Percentiles rank a stretch among this genome's conserved stretches.
These are phyloP conservation scores for Styela plicata DNA, from an alignment of 23 tunicate species.

Conservation along the genomic window DNA sequence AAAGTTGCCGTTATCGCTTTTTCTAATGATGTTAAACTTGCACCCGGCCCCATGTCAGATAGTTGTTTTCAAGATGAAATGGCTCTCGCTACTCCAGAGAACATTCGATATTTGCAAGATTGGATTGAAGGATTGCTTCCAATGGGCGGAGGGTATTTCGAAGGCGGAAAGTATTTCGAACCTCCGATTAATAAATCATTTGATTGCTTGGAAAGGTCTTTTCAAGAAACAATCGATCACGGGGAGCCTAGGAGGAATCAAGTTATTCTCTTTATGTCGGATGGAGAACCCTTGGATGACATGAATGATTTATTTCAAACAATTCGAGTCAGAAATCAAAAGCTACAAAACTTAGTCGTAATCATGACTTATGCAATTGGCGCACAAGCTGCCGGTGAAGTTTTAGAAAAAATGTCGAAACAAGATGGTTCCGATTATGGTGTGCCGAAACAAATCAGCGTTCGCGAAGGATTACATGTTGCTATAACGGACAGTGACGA, in stretches of 20 bases:
- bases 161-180: slow-evolving; percentile 53
- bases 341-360: slow-evolving; percentile 41
- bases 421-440: slow-evolving; percentile 16
- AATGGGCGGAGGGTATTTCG: slow-evolving; percentile 52
- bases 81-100: slow-evolving; percentile 66
- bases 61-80: slow-evolving; percentile 39
- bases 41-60: neutral
- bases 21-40: slow-evolving; percentile 15
- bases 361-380: slow-evolving; percentile 72
- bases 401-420: slow-evolving; percentile 15
- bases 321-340: slow-evolving; percentile 38
- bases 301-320: slow-evolving; percentile 38
- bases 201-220: slow-evolving; percentile 47
- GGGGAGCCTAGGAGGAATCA: slow-evolving; percentile 29
- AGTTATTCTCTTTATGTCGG: slow-evolving; percentile 74
- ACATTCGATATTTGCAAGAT: slow-evolving; percentile 34
- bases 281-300: slow-evolving; percentile 70
- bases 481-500: neutral
- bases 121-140: slow-evolving; percentile 35
- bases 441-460: neutral
- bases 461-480: neutral
- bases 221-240: neutral
- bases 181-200: slow-evolving; percentile 46
- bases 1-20: slow-evolving; percentile 55
- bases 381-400: slow-evolving; percentile 40